Percentiles rank a stretch among this genome's conserved stretches.
Conservation (phyloP, 2,797 vertebrate genomes). For the Lateolabrax maculatus region DNA sequence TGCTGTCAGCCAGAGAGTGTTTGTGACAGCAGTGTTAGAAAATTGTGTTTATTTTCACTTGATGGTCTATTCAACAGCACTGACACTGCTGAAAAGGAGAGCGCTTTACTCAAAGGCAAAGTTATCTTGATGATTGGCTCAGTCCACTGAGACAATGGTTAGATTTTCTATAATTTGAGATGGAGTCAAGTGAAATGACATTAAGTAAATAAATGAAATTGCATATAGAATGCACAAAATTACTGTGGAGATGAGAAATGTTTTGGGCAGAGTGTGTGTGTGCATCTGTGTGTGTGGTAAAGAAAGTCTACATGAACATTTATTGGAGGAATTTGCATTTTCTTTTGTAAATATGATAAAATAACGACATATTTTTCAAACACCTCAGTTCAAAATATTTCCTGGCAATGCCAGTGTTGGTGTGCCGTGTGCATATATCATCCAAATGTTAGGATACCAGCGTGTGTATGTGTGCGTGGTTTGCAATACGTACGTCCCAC, state of each 20-base stretch:
- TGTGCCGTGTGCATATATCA: constrained; percentile 14
- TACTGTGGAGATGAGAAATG: background rate
- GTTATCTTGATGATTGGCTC: constrained; percentile 58
- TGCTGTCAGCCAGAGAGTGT: constrained; percentile 34
- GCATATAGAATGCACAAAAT: constrained; percentile 23
- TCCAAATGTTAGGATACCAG: constrained; percentile 42
- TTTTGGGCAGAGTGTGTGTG: constrained; percentile 1
- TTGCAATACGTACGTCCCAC: constrained; percentile 43
- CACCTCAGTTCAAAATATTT: constrained; percentile 26
- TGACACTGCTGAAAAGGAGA: constrained; percentile 47
- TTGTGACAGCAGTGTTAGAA: constrained; percentile 34
- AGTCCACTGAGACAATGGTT: constrained; percentile 51
- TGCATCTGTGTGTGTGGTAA: background rate
- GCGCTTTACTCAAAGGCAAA: constrained; percentile 44
- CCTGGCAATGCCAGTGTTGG: background rate
- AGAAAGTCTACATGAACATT: constrained; percentile 6
- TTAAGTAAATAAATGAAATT: constrained; percentile 68
- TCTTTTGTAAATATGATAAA: constrained; percentile 17
- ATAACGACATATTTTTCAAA: constrained; percentile 11
- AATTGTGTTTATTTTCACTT: constrained; percentile 51
- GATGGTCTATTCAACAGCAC: constrained; percentile 33
- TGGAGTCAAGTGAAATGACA: constrained; percentile 56
- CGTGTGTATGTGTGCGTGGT: constrained; percentile 28
- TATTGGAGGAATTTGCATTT: background rate
- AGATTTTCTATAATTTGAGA: constrained; percentile 56